Percentiles rank a stretch among this genome's conserved stretches.
Conservation (phyloP, 2,113 vertebrate genomes). For the Morone chrysops region DNA sequence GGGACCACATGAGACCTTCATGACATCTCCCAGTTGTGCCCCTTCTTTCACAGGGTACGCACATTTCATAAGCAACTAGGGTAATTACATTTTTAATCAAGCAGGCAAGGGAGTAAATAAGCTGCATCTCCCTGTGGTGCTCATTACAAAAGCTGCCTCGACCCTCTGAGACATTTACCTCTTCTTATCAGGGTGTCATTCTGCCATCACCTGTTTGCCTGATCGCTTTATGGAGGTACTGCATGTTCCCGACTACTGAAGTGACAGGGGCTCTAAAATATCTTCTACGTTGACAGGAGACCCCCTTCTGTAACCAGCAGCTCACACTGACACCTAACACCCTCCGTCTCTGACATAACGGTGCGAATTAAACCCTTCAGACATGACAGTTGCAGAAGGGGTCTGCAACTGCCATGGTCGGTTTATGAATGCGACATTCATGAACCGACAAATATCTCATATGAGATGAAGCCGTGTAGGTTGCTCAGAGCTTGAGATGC, state of each 20-base stretch:
- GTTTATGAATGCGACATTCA: background rate
- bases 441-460: background rate
- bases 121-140: constrained; percentile 1
- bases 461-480: background rate
- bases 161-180: constrained; percentile 15
- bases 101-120: constrained; percentile 1
- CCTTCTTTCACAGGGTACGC: background rate
- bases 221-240: background rate
- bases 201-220: background rate
- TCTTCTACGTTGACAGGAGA: constrained; percentile 37
- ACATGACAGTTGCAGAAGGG: background rate
- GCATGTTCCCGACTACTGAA: constrained; percentile 1
- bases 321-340: constrained; percentile 16
- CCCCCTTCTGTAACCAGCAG: constrained; percentile 24
- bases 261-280: constrained; percentile 12
- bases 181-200: too few relatives aligned
- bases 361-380: background rate
- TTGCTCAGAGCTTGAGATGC: background rate
- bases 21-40: background rate
- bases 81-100: constrained; percentile 27
- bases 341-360: background rate
- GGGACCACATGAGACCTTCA: background rate
- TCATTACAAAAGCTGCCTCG: constrained; percentile 10
- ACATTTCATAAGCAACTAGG: background rate
- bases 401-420: background rate